These are phyloP conservation scores for Cercopithecus petaurista DNA, from an alignment of 2,797 vertebrate species.

Conservation along the genomic window DNA sequence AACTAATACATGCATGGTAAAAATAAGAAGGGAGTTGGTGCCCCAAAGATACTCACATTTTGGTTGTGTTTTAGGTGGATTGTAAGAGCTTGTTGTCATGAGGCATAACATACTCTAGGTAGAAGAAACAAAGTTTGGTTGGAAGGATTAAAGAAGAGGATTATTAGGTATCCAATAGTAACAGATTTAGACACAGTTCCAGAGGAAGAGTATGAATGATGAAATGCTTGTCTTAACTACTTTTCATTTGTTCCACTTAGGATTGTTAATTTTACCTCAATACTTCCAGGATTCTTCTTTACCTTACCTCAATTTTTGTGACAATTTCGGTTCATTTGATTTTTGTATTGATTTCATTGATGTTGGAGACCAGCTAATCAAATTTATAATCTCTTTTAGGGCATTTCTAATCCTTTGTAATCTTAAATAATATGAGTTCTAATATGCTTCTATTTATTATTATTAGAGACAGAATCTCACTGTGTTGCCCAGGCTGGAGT, in stretches of 20 bases:
- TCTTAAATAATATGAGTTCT: neutral
- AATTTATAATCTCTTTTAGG: neutral
- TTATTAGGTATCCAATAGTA: neutral
- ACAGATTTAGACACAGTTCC: neutral
- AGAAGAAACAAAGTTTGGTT: neutral
- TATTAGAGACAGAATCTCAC: neutral
- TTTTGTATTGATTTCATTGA: constrained; percentile 17
- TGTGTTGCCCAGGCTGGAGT: neutral
- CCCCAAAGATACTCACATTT: neutral
- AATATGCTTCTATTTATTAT: neutral
- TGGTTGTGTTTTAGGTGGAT: neutral
- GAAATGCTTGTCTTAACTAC: neutral
- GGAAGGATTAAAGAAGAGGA: neutral
- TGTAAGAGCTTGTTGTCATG: neutral
- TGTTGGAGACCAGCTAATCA: neutral
- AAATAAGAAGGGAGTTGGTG: neutral
- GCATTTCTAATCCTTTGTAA: neutral
- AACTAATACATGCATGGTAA: neutral
- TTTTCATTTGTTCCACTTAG: constrained; percentile 11
- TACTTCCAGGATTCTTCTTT: neutral
- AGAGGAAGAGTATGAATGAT: neutral
- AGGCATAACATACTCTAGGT: neutral
- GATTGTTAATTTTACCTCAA: neutral
- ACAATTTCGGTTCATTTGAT: neutral
- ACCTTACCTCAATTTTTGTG: neutral